These are phyloP conservation scores for Porites rus DNA, from an alignment of 92 coral and sea anemone species.

Conservation along the genomic window DNA sequence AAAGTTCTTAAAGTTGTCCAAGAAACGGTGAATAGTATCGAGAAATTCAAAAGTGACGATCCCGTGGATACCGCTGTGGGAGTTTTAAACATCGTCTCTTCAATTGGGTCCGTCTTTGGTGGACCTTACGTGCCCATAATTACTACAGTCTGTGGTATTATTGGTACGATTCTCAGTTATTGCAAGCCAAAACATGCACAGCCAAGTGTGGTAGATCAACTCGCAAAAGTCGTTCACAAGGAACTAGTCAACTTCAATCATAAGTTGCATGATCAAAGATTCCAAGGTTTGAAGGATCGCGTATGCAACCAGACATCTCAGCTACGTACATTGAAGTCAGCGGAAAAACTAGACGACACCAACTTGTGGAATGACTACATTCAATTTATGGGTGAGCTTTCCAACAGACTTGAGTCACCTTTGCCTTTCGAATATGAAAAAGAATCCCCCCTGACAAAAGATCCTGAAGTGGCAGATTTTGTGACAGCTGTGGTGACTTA, in stretches of 20 bases:
- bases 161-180: conserved; percentile 9
- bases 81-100: neutral
- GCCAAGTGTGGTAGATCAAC: conserved; percentile 35
- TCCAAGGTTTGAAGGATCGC: conserved; percentile 15
- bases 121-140: neutral
- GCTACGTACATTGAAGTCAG: conserved; percentile 4
- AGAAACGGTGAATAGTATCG: neutral
- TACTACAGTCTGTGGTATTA: neutral
- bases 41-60: neutral
- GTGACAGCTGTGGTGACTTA: neutral
- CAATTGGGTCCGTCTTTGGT: neutral
- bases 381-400: conserved; percentile 40
- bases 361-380: conserved; percentile 29
- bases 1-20: conserved; percentile 1
- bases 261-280: conserved; percentile 13
- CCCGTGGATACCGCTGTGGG: neutral
- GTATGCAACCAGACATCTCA: conserved; percentile 26
- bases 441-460: neutral
- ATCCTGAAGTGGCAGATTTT: neutral
- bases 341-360: conserved; percentile 22
- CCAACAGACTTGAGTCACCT: conserved; percentile 13
- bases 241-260: conserved; percentile 18
- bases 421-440: conserved; percentile 11
- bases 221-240: conserved; percentile 5
- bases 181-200: conserved; percentile 23